These are phyloP conservation scores for Drosophila anomalata DNA, from an alignment of 2,888 invertebrate genomes.

Conservation along the genomic window DNA sequence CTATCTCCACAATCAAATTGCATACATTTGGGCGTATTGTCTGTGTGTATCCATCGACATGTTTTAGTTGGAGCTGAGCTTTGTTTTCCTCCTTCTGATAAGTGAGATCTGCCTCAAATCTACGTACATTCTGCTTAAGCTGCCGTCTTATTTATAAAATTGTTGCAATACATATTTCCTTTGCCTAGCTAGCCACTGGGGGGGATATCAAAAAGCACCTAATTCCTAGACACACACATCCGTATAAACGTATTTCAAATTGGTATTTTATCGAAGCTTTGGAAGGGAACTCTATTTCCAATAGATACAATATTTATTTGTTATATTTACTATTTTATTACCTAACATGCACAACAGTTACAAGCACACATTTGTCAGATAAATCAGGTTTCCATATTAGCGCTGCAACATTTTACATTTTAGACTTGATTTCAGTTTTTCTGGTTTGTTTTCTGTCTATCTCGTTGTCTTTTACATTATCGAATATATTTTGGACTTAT, in stretches of 20 bases:
- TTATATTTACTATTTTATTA: conserved; percentile 4
- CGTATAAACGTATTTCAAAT: conserved; percentile 33
- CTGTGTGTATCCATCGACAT: conserved; percentile 59
- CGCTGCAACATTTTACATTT: conserved; percentile 70
- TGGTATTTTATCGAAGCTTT: conserved; percentile 23
- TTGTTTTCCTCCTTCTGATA: conserved; percentile 33
- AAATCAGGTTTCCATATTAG: conserved; percentile 46
- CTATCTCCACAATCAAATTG: conserved; percentile 73
- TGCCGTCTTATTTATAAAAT: conserved; percentile 58
- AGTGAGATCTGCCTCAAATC: conserved; percentile 24
- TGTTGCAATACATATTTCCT: conserved; percentile 42
- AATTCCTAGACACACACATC: conserved; percentile 49
- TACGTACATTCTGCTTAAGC: conserved; percentile 42
- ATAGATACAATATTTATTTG: conserved; percentile 19
- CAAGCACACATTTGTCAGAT: conserved; percentile 31
- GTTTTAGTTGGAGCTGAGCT: conserved; percentile 38
- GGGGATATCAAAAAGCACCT: conserved; percentile 67
- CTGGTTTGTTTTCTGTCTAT: background rate
- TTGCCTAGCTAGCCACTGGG: conserved; percentile 65
- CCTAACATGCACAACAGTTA: conserved; percentile 4
- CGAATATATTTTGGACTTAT: conserved; percentile 38
- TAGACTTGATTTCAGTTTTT: conserved; percentile 15
- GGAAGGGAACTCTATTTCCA: conserved; percentile 23
- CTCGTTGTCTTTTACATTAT: conserved; percentile 28
- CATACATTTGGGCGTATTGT: conserved; percentile 72